Base-by-base conservation (phyloP, 2,113 vertebrate genomes). In the Galemys pyrenaicus region DNA sequence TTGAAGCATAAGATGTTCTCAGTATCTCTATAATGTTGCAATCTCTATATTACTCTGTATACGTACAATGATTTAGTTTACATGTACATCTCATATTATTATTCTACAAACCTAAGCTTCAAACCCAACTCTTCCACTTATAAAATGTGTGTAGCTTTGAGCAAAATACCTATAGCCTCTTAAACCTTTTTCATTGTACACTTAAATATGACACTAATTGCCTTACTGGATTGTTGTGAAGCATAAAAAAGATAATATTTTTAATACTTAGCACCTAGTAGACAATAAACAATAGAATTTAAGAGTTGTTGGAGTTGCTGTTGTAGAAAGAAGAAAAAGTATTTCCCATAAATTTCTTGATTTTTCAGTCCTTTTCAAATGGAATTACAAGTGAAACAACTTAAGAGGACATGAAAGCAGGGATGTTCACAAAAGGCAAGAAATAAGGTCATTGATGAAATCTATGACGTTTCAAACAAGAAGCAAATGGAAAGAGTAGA, bases 151-250 rank as follows among this genome's bases (percentile, higher is more conserved):
- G 16, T 32, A 46, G 20, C 32, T n/a, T 86, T 83, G 11, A 95
- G 20, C 19, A 73, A 92, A 49, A 65, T 65, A 81, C 19, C 79
- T 89, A 94, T 65, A 67, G n/a, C 49, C 79, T 46, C 15, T 4
- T 39, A 89, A 77, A 8, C 80, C 74, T 88, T n/a, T 84, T 94
- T 68, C 15, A 13, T 7, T 30, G 5, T 82, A 12, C 51, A 71
- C 46, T 62, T 60, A 35, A 85, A 92, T 85, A 87, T 28, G 51
- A 62, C 44, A 83, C 51, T n/a, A 70, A 93, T 82, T 82, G 49
- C 19, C 49, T 77, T 74, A 4, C 37, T 56, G 20, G 37, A 32
- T 51, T 85, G 17, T 28, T 51, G 1, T 71, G 12, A 71, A 4
- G 20, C 4, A 65, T 60, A 77, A 74, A 80, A 56, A 56, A 87